phyloP scores from a whole-genome alignment of 2,888 invertebrate species.

The Andrena hattorfiana region DNA sequence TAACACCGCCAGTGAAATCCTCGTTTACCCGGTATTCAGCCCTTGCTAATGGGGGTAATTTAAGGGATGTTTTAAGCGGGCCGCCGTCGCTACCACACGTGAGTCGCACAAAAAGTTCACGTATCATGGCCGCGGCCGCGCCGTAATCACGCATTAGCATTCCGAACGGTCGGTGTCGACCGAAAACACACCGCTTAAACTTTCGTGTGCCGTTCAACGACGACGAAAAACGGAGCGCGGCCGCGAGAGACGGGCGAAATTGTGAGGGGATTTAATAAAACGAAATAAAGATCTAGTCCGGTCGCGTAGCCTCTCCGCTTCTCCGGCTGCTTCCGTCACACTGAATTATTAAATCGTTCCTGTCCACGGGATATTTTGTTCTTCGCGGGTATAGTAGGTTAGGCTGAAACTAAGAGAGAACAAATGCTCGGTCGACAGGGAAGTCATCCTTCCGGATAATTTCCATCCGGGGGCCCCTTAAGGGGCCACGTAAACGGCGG shows the following conservation, averaged over 20 bases:
- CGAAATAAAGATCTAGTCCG: constrained; percentile 9
- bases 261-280: constrained; percentile 33
- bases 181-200: constrained; percentile 57
- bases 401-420: not conserved
- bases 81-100: constrained; percentile 78
- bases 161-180: constrained; percentile 74
- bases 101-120: constrained; percentile 83
- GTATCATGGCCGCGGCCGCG: constrained; percentile 76
- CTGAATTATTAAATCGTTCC: not conserved
- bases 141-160: constrained; percentile 84
- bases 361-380: not conserved
- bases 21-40: constrained; percentile 83
- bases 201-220: constrained; percentile 30
- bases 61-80: constrained; percentile 84
- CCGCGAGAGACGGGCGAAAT: constrained; percentile 16
- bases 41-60: constrained; percentile 84
- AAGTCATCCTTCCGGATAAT: constrained; percentile 50
- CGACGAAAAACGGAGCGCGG: constrained; percentile 25
- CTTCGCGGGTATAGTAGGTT: not conserved
- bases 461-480: constrained; percentile 36
- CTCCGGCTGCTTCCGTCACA: not conserved
- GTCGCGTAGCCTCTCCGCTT: not conserved
- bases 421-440: constrained; percentile 13
- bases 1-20: constrained; percentile 82
- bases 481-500: constrained; percentile 47